These are phyloP conservation scores for Epiblema foenella DNA, from an alignment of 2,888 invertebrate genomes.

Conservation along the genomic window DNA sequence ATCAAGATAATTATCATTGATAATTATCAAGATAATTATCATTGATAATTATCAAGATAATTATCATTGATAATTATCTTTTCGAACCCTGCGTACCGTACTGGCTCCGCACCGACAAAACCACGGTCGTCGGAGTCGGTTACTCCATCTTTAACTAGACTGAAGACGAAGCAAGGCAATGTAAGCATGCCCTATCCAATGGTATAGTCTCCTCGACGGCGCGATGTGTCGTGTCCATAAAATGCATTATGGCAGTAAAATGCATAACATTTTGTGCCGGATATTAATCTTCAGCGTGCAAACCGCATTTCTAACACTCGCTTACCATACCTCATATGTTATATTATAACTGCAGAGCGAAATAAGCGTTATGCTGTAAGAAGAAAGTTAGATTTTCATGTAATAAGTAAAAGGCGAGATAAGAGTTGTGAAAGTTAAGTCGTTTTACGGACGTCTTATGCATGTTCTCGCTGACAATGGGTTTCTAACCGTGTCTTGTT, in stretches of 20 bases:
- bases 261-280: constrained; percentile 46
- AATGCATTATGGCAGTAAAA: constrained; percentile 41
- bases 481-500: constrained; percentile 13
- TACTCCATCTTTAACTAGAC: background rate
- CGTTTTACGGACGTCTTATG: constrained; percentile 24
- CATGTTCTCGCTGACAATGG: constrained; percentile 40
- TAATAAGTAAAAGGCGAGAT: too few species aligned
- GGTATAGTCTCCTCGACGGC: constrained; percentile 44
- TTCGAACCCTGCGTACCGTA: too few species aligned
- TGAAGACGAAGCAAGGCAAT: background rate
- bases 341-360: background rate
- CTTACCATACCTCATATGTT: constrained; percentile 2
- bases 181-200: constrained; percentile 25
- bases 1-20: too few species aligned
- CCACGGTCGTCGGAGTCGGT: too few species aligned
- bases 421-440: constrained; percentile 3
- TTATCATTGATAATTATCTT: too few species aligned
- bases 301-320: constrained; percentile 46
- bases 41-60: too few species aligned
- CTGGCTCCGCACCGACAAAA: too few species aligned
- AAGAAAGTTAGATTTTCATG: background rate
- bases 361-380: background rate
- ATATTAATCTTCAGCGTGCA: constrained; percentile 58
- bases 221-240: constrained; percentile 47
- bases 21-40: too few species aligned